Base-by-base conservation (phyloP, 2,113 vertebrate species). In the Anseranas semipalmata region DNA sequence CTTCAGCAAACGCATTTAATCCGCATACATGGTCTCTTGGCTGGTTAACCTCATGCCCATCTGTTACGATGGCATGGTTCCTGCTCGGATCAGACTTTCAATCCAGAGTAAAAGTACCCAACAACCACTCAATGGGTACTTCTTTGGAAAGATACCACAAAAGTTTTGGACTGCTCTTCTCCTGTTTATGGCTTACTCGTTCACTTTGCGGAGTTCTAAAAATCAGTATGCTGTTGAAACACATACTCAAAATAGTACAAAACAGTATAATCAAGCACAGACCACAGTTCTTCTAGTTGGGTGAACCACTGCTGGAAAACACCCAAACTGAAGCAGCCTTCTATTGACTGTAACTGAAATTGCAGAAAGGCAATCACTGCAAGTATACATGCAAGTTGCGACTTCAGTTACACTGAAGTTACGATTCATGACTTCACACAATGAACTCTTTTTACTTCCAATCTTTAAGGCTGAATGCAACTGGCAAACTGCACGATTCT, bases 141-240 rank as follows among this genome's bases (percentile, higher is more conserved):
- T 25, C 68, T 43, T 65, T 59, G 88, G 39, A 9, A 9, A 45
- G 83, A 41, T 6, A 15, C 9, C 33, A 17, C 10, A 7, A 3
- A 43, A 73, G 45, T 33, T 21, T 3, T 37, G 50, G 16, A 27
- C 7, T 32, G 53, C 2, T 7, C 21, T 60, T 39, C 30, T 63
- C 7, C 27, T 39, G 43, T 21, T 15, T 14, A 25, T 3, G 2
- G n/a, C 41, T 82, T 41, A 60, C 1, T 4, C 6, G 2, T 6
- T 52, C 37, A 10, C 25, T 80, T 9, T 21, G 30, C 6, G 19
- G 30, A 60, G 18, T 7, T 84, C 66, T 74, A 67, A 90, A 91
- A 78, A 93, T 60, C 48, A 90, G 81, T 39, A 89, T 77, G 45
- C 71, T 90, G 22, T 20, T 93, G 74, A 93, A 96, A 95, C 62